Percentiles rank a stretch among this genome's conserved stretches.
These are phyloP conservation scores for Drosophila limbata DNA, from an alignment of 2,888 invertebrate species.

Conservation along the genomic window DNA sequence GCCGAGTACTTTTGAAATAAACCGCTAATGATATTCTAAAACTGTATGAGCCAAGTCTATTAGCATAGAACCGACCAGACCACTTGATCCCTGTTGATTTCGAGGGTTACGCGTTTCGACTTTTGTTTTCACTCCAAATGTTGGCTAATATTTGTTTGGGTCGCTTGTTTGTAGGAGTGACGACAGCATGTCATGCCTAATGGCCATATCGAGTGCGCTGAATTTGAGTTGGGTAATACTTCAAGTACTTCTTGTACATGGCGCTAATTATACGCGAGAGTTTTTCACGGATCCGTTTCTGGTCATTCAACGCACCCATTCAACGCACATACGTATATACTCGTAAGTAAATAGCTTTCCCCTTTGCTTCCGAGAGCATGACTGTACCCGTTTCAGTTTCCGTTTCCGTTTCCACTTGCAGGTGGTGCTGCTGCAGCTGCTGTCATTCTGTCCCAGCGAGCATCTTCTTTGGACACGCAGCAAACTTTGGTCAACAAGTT, in stretches of 20 bases:
- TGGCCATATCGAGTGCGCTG: slow-evolving; percentile 62
- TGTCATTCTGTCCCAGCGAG: slow-evolving; percentile 18
- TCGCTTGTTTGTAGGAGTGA: slow-evolving; percentile 31
- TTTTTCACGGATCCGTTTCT: background rate
- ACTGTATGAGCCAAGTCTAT: slow-evolving; percentile 18
- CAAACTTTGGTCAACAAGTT: slow-evolving; percentile 66
- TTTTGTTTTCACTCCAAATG: slow-evolving; percentile 60
- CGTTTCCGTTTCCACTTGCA: slow-evolving; percentile 17
- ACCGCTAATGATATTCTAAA: slow-evolving; percentile 42
- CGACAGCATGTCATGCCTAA: slow-evolving; percentile 72
- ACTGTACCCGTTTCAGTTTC: slow-evolving; percentile 9
- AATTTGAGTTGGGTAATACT: slow-evolving; percentile 64
- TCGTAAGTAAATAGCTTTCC: background rate
- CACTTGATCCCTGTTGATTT: slow-evolving; percentile 25
- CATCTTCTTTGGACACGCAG: slow-evolving; percentile 39
- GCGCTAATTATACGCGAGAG: slow-evolving; percentile 60
- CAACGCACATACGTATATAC: slow-evolving; percentile 8
- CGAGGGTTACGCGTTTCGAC: slow-evolving; percentile 27
- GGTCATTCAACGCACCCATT: slow-evolving; percentile 31
- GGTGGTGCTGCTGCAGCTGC: slow-evolving; percentile 22
- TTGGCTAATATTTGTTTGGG: slow-evolving; percentile 64
- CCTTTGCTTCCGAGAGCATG: slow-evolving; percentile 21
- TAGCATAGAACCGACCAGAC: slow-evolving; percentile 19
- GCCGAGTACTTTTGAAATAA: slow-evolving; percentile 1
- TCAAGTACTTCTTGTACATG: slow-evolving; percentile 27